phyloP scores from a whole-genome alignment of 2,113 vertebrate species.

The Gadus macrocephalus region DNA sequence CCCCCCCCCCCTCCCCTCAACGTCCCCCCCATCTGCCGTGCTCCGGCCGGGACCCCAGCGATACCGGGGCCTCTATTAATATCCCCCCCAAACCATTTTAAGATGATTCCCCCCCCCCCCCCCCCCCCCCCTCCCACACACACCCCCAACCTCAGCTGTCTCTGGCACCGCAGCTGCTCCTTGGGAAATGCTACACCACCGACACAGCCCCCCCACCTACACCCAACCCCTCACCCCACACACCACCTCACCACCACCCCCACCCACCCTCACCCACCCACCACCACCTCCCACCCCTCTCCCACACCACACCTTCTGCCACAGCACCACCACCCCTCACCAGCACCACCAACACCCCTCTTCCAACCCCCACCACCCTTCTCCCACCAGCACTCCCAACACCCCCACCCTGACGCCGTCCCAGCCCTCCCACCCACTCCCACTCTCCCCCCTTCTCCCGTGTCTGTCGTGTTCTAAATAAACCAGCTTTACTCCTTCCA shows the following conservation, averaged over 20 bases:
- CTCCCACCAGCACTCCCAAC: not conserved
- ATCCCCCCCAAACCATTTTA: slow-evolving; percentile 64
- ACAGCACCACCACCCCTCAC: not conserved
- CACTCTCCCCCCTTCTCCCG: not conserved
- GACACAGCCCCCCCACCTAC: not conserved
- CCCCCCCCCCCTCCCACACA: slow-evolving; percentile 15
- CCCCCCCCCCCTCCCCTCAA: not conserved
- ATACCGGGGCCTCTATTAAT: slow-evolving; percentile 62
- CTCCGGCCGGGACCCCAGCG: too few relatives aligned
- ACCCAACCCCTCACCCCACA: not conserved
- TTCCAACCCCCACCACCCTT: slow-evolving; percentile 4
- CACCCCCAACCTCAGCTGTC: slow-evolving; percentile 56
- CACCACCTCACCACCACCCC: not conserved
- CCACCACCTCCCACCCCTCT: slow-evolving; percentile 3
- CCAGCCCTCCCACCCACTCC: too few relatives aligned
- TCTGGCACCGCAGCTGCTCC: slow-evolving; percentile 43
- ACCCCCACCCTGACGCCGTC: too few relatives aligned
- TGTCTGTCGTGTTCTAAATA: not conserved
- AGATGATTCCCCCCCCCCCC: slow-evolving; percentile 46
- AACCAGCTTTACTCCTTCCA: not conserved
- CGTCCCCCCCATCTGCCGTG: not conserved
- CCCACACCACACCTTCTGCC: slow-evolving; percentile 22
- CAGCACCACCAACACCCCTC: not conserved
- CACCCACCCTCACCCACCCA: not conserved
- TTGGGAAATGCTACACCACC: not conserved